Evolutionary conservation across 2,888 invertebrate genomes (phyloP).

Genomic region (Saturnia japonica): DNA sequence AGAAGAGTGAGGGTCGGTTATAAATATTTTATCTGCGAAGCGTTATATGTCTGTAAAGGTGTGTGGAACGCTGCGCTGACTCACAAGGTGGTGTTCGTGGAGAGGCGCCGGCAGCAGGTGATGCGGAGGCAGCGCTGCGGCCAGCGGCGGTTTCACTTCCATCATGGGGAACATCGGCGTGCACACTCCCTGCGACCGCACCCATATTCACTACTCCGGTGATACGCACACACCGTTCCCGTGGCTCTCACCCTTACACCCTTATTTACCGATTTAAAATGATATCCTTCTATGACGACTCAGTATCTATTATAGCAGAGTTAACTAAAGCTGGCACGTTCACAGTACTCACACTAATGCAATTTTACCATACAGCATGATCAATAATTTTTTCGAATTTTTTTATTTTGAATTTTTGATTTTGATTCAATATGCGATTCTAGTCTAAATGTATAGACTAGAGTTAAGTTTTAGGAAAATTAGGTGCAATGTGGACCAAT

Average conservation of each 20-base stretch:
- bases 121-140: constrained; percentile 77
- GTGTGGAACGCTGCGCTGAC: constrained; percentile 44
- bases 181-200: constrained; percentile 70
- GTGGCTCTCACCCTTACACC: background rate
- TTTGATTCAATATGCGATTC: too few relatives aligned
- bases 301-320: too few relatives aligned
- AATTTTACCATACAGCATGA: too few relatives aligned
- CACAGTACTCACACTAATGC: too few relatives aligned
- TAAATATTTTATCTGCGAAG: background rate
- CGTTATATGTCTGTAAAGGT: constrained; percentile 11
- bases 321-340: too few relatives aligned
- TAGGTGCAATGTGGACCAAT: too few relatives aligned
- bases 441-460: too few relatives aligned
- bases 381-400: too few relatives aligned
- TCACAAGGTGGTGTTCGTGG: constrained; percentile 85
- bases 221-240: constrained; percentile 10
- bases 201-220: constrained; percentile 27
- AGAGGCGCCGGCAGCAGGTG: constrained; percentile 83
- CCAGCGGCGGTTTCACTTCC: constrained; percentile 78
- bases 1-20: too few relatives aligned
- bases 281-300: too few relatives aligned
- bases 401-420: too few relatives aligned
- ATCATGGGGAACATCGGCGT: constrained; percentile 81
- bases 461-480: too few relatives aligned
- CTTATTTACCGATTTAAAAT: background rate